Base-by-base conservation (phyloP, 2,797 vertebrate genomes). In the Chelon auratus region DNA sequence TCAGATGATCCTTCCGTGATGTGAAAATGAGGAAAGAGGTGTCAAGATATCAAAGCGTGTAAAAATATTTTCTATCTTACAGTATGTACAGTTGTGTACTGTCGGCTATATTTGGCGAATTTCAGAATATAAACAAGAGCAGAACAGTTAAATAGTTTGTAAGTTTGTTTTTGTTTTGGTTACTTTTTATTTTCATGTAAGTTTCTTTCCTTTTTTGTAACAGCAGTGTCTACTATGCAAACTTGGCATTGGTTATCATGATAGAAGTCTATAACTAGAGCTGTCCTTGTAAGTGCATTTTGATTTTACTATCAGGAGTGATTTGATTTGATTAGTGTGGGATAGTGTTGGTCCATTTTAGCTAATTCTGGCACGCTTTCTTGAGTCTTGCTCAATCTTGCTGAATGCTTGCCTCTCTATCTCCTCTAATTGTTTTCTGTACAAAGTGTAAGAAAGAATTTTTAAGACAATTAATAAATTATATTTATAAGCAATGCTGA, bases 381-480 rank as follows among this genome's bases (percentile, higher is more conserved):
- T 86, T 87, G 79, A 92, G 85, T 88, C 85, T 96, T 96, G 95
- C 95, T 90, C 82, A 90, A 81, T 87, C 87, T 96, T 94, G 95
- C 95, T 95, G 96, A 89, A 95, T 95, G 95, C 95, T 95, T 94
- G 95, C 95, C 95, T 95, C 95, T 94, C 94, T 94, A 94, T 95
- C 89, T 91, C 87, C 88, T 89, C 83, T 88, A 89, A 90, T 84
- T 90, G 93, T 93, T 95, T 94, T 95, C 93, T 99, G 97, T 99
- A 99, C 94, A 99, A 98, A 98, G 95, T 99, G 97, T 98, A 99
- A 98, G 95, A 97, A 97, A 97, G 93, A 96, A 97, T 98, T 99
- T 99, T 98, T 98, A 97, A 98, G 88, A 97, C 95, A 94, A 95
- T 95, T 97, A 99, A 99, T 99, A 99, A 99, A 99, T 99, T 99